Conservation (phyloP, 35 echinoderm and acorn worm genomes). For the Stichopus chloronotus region DNA sequence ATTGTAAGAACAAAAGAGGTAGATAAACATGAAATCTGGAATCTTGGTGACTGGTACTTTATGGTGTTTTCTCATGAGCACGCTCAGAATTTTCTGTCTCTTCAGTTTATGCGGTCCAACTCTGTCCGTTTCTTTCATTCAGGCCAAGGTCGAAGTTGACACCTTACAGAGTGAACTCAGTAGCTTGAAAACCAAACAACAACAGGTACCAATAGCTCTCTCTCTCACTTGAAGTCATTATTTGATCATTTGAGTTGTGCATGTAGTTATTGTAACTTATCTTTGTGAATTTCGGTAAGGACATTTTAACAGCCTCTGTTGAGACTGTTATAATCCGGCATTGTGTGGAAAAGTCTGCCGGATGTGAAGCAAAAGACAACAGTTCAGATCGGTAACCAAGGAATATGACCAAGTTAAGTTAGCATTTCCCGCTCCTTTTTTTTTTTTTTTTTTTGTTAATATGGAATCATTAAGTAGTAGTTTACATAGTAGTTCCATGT, state of each 20-base stretch:
- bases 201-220: conserved; percentile 27
- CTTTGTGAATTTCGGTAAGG: too few species aligned
- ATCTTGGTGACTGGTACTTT: not conserved
- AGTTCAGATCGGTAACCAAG: too few species aligned
- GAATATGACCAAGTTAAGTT: too few species aligned
- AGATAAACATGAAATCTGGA: not conserved
- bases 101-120: not conserved
- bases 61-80: not conserved
- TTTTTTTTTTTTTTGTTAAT: too few species aligned
- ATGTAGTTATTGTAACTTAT: conserved; percentile 3
- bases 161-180: conserved; percentile 46
- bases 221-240: not conserved
- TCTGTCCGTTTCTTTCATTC: conserved; percentile 52
- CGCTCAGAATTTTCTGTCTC: not conserved
- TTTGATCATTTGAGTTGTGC: conserved; percentile 8
- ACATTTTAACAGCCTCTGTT: too few species aligned
- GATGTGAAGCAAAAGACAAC: too few species aligned
- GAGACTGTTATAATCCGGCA: too few species aligned
- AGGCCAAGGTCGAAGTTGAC: conserved; percentile 48
- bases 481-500: too few species aligned
- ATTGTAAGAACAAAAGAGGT: not conserved
- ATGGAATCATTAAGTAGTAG: too few species aligned
- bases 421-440: too few species aligned
- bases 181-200: conserved; percentile 52
- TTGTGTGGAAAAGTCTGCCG: too few species aligned